Conservation (phyloP, 2,797 vertebrate genomes). For the Sebastolobus alascanus region DNA sequence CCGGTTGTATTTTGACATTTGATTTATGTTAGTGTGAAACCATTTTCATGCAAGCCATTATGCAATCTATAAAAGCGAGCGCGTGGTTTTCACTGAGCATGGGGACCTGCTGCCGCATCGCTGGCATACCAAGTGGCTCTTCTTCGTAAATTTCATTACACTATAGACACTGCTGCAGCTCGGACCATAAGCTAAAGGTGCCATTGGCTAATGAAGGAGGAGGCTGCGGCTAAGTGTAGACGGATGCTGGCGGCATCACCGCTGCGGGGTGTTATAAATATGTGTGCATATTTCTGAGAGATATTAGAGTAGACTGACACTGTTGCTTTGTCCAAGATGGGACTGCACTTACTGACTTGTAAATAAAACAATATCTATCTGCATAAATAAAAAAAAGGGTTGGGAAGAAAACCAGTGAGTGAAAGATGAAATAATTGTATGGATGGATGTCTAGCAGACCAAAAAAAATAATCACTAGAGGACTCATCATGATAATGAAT, state of each 20-base stretch:
- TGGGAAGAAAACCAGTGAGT: conserved; percentile 25
- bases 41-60: conserved; percentile 87
- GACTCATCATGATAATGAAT: conserved; percentile 27
- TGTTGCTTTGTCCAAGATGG: conserved; percentile 57
- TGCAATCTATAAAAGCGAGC: conserved; percentile 86
- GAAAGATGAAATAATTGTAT: conserved; percentile 32
- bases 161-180: conserved; percentile 79
- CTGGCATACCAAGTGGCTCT: conserved; percentile 87
- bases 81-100: conserved; percentile 82
- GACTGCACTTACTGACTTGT: conserved; percentile 63
- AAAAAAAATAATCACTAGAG: conserved; percentile 16
- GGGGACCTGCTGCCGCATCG: conserved; percentile 79
- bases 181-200: conserved; percentile 84
- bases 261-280: conserved; percentile 61
- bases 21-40: conserved; percentile 88
- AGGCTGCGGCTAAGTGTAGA: conserved; percentile 73
- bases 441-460: conserved; percentile 23
- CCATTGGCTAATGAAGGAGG: conserved; percentile 84
- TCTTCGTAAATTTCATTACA: conserved; percentile 86
- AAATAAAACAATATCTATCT: conserved; percentile 65
- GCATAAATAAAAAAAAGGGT: conserved; percentile 50
- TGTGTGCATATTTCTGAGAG: conserved; percentile 62
- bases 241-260: conserved; percentile 72
- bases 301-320: conserved; percentile 64
- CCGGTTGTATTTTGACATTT: conserved; percentile 87